phyloP scores from a whole-genome alignment of 2,888 invertebrate species.

The Xestoiulus laeticollis region DNA sequence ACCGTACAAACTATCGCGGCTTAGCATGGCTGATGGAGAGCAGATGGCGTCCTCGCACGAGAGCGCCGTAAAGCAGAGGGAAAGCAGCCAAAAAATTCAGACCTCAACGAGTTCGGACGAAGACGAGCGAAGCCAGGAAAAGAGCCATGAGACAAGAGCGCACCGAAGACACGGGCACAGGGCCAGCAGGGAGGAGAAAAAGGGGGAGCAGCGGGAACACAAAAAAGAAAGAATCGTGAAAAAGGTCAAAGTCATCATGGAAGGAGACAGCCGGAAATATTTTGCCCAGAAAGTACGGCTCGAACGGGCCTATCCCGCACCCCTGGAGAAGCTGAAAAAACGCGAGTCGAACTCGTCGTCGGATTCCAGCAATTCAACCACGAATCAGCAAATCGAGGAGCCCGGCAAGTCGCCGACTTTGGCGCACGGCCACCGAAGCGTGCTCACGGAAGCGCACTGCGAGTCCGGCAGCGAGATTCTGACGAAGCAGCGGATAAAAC shows the following conservation, averaged over 20 bases:
- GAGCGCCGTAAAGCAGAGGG: neutral
- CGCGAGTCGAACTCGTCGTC: constrained; percentile 1
- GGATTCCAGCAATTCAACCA: constrained; percentile 27
- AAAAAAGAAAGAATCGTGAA: constrained; percentile 49
- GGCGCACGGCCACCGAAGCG: neutral
- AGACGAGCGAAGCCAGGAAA: neutral
- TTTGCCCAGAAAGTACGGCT: constrained; percentile 29
- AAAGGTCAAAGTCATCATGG: constrained; percentile 48
- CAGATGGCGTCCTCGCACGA: neutral
- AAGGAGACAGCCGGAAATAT: constrained; percentile 46
- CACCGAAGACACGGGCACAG: neutral
- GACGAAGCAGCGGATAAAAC: constrained; percentile 25
- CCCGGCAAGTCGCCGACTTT: neutral
- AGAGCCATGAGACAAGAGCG: neutral
- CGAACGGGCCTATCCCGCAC: neutral
- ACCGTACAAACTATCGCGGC: neutral
- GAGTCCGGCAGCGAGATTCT: constrained; percentile 34
- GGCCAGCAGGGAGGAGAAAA: neutral
- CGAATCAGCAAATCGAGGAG: neutral
- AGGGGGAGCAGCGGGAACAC: neutral
- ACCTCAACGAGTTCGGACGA: constrained; percentile 17
- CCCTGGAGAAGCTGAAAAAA: constrained; percentile 32
- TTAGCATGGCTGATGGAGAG: neutral
- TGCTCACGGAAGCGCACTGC: constrained; percentile 24
- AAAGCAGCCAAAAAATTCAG: neutral